Evolutionary conservation across 1,140 invertebrate species (phyloP).

Genomic region (Cotesia typhae): DNA sequence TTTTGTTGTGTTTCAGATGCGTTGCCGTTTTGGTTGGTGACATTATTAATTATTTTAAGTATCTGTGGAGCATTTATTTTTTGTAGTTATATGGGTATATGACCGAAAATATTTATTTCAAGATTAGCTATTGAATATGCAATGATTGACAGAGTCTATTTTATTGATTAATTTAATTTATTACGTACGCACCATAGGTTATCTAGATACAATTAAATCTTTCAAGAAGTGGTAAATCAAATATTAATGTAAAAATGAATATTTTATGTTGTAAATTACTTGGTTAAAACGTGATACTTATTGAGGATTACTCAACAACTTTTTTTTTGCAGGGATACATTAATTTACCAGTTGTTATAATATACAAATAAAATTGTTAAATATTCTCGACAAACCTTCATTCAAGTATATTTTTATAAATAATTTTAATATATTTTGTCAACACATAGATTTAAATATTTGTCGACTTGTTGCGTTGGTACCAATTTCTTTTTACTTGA

Average conservation of each 20-base stretch:
- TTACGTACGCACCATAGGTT: background rate
- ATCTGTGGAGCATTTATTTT: slow-evolving; percentile 79
- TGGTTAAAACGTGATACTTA: slow-evolving; percentile 1
- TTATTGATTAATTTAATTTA: slow-evolving; percentile 18
- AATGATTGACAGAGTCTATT: slow-evolving; percentile 30
- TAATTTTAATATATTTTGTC: too few species aligned
- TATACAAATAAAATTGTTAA: too few species aligned
- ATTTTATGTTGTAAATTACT: background rate
- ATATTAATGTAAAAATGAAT: background rate
- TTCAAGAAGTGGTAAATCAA: background rate
- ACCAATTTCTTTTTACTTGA: too few species aligned
- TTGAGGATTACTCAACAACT: background rate
- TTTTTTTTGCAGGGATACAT: too few species aligned
- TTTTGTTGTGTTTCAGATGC: slow-evolving; percentile 71
- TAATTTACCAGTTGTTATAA: too few species aligned
- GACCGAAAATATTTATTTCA: slow-evolving; percentile 56
- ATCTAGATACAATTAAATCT: background rate
- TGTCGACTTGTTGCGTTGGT: too few species aligned
- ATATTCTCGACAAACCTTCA: too few species aligned
- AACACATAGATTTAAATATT: too few species aligned
- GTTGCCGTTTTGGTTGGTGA: slow-evolving; percentile 80
- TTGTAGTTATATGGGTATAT: slow-evolving; percentile 84
- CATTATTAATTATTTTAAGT: slow-evolving; percentile 76
- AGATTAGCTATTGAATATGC: slow-evolving; percentile 35
- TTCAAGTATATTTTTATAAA: too few species aligned